Base-by-base conservation (phyloP, 2,888 invertebrate species). In the Callyntrura guangdongensis region DNA sequence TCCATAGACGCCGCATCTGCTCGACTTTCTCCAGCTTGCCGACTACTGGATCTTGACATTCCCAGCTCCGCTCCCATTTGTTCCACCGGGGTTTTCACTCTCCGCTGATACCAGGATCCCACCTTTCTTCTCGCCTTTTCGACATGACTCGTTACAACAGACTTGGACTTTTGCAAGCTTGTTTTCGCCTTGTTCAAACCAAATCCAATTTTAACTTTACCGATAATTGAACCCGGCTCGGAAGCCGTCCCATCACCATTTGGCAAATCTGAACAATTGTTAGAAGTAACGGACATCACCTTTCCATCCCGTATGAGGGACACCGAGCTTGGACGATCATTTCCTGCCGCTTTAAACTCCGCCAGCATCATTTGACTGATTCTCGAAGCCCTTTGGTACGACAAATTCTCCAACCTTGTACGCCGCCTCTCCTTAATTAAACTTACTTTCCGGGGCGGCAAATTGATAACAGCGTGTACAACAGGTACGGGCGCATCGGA, bases 281-380 rank as follows among this genome's bases (percentile, higher is more conserved):
- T 86, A n/a, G 84, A 84, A 27, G 90, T 89, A 82, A 77, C 88
- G 83, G 79, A 90, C 92, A 89, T 91, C 92, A 82, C 91, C 91
- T 86, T 87, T 74, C 82, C 89, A 69, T 81, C 91, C 25, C 79
- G 45, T 36, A 69, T 85, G 1, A 72, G 14, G 56, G 90, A 84
- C 0, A 90, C 59, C 3, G 90, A 90, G 81, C 81, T 90, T 25
- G 87, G 92, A 9, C 90, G 90, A 86, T 91, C 92, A 49, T 85
- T 92, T 14, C 91, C 91, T 14, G 90, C n/a, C n/a, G n/a, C 91
- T 77, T 91, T 92, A 72, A 91, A 93, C 9, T 94, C 93, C 2
- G 93, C 90, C 17, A 91, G 79, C 94, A 94, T 94, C 83, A 92
- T 56, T 82, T 93, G 93, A 91, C 91, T 93, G 22, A 94, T 85